A percentile compares a stretch with the other conserved stretches of the same genome.
Conservation (phyloP, 2,888 invertebrate species). For the Nomada flava region DNA sequence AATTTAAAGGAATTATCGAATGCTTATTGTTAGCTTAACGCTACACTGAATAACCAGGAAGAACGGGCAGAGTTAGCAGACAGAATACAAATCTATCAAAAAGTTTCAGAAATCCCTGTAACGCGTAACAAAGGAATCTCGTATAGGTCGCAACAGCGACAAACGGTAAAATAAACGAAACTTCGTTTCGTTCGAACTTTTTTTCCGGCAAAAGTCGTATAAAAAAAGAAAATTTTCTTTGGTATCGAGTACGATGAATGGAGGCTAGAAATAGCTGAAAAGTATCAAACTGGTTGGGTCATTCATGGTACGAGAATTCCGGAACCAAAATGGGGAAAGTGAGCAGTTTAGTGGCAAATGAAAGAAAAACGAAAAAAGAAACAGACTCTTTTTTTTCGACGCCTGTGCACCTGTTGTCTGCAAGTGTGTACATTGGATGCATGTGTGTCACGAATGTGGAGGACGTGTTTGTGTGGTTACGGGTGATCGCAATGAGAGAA, state of each 20-base stretch:
- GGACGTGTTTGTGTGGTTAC: neutral
- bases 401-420: neutral
- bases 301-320: conserved; percentile 61
- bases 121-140: neutral
- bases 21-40: too few relatives aligned
- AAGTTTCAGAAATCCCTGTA: neutral
- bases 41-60: too few relatives aligned
- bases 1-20: too few relatives aligned
- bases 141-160: too few relatives aligned
- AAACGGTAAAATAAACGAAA: neutral
- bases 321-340: conserved; percentile 45
- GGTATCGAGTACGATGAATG: neutral
- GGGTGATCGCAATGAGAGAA: conserved; percentile 23
- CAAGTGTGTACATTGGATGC: neutral
- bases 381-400: neutral
- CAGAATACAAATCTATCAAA: neutral
- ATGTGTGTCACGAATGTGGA: neutral
- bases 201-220: neutral
- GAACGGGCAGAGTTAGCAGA: too few relatives aligned
- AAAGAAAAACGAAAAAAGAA: neutral
- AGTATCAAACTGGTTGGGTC: conserved; percentile 22
- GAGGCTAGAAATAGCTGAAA: conserved; percentile 8
- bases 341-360: conserved; percentile 46
- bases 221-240: neutral
- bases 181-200: neutral